Base-by-base conservation (phyloP, 2,888 invertebrate species). In the Conomelus anceps region DNA sequence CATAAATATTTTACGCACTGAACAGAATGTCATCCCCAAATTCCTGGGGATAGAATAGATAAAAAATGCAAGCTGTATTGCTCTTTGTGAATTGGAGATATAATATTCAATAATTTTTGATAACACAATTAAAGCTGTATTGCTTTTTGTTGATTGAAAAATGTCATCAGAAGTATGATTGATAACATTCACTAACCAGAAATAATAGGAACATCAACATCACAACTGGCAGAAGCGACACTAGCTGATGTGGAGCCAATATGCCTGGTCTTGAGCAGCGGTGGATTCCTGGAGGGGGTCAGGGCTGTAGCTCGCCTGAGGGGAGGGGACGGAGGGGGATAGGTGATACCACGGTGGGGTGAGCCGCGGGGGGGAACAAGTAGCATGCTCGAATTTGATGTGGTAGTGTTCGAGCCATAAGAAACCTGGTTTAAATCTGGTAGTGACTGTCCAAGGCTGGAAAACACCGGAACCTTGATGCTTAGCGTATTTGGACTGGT, bases 271-370 rank as follows among this genome's bases (percentile, higher is more conserved):
- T 97, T 98, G 88, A 96, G 94, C 89, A 98, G 94, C 11, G 97
- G 97, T 90, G 97, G 98, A 93, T 97, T 96, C 92, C 97, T 96
- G 90, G 93, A 94, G 92, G 95, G 95, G 0, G 96, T 95, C 92
- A 96, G 95, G 22, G 96, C 96, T 92, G 97, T 96, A 0, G 93
- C 93, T 85, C 93, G 92, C 88, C 93, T 92, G 87, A 93, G 92
- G 92, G 93, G 94, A 92, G 92, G 97, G 91, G 97, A 97, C 23
- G 97, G 97, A 9, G 97, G 97, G 89, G 97, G 97, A 93, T 97
- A 97, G 91, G 97, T 97, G 90, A 96, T 96, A 90, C 97, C 97
- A 91, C 93, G 91, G 87, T 93, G 92, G 29, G 91, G 91, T 91
- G 92, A 90, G 94, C 95, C 92, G 94, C 92, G 92, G 94, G 93